A percentile compares a stretch with the other conserved stretches of the same genome.
Conservation (phyloP, 2,113 vertebrate species). For the Pipra filicauda region DNA sequence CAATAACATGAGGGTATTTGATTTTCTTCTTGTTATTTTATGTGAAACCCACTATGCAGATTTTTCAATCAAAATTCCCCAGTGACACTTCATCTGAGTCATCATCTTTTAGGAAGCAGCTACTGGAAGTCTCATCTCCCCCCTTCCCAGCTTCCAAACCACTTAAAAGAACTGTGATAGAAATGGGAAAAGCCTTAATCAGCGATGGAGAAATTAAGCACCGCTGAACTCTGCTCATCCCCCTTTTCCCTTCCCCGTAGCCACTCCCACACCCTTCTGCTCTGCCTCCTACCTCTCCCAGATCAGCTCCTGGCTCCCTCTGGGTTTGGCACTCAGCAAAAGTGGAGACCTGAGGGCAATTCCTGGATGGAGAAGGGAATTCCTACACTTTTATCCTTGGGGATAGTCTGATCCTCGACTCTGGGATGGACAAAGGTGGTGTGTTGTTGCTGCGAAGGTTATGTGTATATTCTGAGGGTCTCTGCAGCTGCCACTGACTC, state of each 20-base stretch:
- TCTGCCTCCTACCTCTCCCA: background rate
- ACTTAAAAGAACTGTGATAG: background rate
- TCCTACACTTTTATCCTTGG: background rate
- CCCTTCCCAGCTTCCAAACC: background rate
- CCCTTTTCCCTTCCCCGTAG: background rate
- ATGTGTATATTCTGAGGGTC: background rate
- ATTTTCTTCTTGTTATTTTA: background rate
- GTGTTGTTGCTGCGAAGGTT: too few species aligned
- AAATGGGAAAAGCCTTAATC: background rate
- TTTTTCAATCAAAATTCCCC: background rate
- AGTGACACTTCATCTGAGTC: background rate
- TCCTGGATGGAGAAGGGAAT: background rate
- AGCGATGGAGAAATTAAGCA: background rate
- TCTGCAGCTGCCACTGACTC: background rate
- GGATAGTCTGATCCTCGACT: rapidly evolving
- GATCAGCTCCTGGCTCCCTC: background rate
- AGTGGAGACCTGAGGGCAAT: background rate
- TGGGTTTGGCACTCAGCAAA: background rate
- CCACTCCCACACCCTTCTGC: background rate
- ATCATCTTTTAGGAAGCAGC: background rate
- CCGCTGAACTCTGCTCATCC: too few species aligned
- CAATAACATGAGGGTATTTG: background rate
- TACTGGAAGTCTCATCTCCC: background rate
- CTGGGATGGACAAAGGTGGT: background rate
- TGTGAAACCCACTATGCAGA: background rate